Conservation (phyloP, 2,888 invertebrate species). For the Pseudanteris insignis region DNA sequence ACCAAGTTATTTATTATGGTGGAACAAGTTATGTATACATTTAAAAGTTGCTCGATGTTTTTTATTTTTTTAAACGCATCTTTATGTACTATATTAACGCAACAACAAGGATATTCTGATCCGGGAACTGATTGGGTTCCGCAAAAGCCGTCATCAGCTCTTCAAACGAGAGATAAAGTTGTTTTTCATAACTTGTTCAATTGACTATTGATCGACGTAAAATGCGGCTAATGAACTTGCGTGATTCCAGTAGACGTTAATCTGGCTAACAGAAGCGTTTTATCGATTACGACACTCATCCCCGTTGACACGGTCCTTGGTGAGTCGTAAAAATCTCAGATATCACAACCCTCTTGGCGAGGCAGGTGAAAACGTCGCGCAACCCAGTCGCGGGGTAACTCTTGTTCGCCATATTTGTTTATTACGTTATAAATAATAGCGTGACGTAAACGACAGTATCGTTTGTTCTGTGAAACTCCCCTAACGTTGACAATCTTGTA, state of each 20-base stretch:
- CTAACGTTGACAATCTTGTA: background rate
- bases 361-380: too few species aligned
- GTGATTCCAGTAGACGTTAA: slow-evolving; percentile 54
- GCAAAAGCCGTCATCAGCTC: slow-evolving; percentile 21
- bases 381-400: too few species aligned
- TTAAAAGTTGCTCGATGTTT: too few species aligned
- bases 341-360: too few species aligned
- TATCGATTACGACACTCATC: slow-evolving; percentile 56
- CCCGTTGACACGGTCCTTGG: slow-evolving; percentile 53
- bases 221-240: slow-evolving; percentile 51
- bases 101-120: slow-evolving; percentile 28
- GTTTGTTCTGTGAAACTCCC: background rate
- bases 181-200: slow-evolving; percentile 40
- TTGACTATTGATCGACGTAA: slow-evolving; percentile 43
- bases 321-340: slow-evolving; percentile 58
- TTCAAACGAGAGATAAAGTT: slow-evolving; percentile 17
- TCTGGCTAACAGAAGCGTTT: slow-evolving; percentile 60
- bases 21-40: too few species aligned
- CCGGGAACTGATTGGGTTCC: slow-evolving; percentile 30
- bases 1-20: too few species aligned
- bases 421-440: too few species aligned
- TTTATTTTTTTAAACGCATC: too few species aligned
- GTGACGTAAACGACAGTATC: background rate
- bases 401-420: too few species aligned
- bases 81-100: too few species aligned